Evolutionary conservation across 2,797 vertebrate genomes (phyloP), one percentile per base, ranked within the genome.

Genomic region (Sebastes cheni): DNA sequence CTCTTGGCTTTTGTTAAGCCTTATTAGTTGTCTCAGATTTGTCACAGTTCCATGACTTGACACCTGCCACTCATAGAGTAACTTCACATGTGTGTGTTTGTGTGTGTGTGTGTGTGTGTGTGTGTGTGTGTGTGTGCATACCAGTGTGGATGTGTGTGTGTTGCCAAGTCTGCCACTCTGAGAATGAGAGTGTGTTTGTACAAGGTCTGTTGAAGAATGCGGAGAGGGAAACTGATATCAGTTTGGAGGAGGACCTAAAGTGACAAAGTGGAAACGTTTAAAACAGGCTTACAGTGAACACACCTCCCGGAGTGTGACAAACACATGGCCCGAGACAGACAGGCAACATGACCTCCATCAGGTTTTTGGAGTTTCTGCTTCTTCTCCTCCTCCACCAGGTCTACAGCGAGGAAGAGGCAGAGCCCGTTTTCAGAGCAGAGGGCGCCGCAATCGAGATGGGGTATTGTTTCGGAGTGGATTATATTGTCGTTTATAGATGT

Each of bases 391-490:
- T 95, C 69, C 79, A 42, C n/a, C 69, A 39, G 18, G 76, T 83
- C 70, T 25, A 42, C 67, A 14, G 86, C 12, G 75, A 94, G 75
- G 84, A 90, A 23, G 79, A 78, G 9, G 3, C 42, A 46, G 84
- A 92, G n/a, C 79, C 67, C 0, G 7, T 79, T n/a, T 91, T 96
- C 75, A 90, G 61, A 65, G 67, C 52, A 18, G 29, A 81, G 23
- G 81, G 88, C 7, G 74, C 3, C 14, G 1, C 2, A 1, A 34
- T 95, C 6, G 90, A 93, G 72, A 83, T 95, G 77, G 94, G 95
- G 0, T 95, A 92, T 73, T 96, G 95, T 72, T 95, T 96, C 1
- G 94, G 85, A 68, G 83, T 80, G 67, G 94, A 95, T 83, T 95
- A 95, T 55, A 93, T 95, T 10, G 82, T 89, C 16, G 79, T 92